Conservation (phyloP, 2,888 invertebrate genomes). For the Tenthredo notha region DNA sequence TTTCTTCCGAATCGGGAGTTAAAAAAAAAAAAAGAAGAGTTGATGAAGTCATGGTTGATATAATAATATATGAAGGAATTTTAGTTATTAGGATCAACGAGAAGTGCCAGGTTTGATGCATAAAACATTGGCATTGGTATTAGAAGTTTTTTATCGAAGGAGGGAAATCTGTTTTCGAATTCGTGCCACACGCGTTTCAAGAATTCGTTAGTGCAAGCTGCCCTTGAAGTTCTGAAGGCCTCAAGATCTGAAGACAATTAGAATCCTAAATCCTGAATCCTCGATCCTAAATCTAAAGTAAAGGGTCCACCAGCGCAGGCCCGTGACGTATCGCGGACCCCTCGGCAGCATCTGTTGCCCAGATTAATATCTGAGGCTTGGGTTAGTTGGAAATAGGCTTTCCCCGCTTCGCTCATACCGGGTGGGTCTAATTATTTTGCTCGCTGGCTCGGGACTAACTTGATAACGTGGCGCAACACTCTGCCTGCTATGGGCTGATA, state of each 20-base stretch:
- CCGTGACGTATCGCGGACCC: constrained; percentile 50
- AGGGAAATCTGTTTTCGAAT: neutral
- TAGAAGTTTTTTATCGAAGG: neutral
- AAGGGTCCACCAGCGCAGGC: constrained; percentile 33
- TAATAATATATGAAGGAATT: too few species aligned
- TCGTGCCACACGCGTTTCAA: neutral
- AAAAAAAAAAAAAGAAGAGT: too few species aligned
- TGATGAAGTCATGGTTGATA: too few species aligned
- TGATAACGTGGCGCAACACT: constrained; percentile 67
- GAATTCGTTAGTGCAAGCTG: neutral
- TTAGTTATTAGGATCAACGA: neutral
- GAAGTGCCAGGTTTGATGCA: neutral
- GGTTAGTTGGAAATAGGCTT: constrained; percentile 51
- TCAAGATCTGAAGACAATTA: constrained; percentile 21
- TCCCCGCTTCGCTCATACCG: constrained; percentile 48
- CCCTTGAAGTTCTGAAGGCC: neutral
- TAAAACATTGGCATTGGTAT: neutral
- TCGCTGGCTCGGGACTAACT: constrained; percentile 69
- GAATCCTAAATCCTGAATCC: constrained; percentile 25
- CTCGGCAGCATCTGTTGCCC: constrained; percentile 52
- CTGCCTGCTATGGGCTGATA: constrained; percentile 63
- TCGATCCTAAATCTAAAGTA: constrained; percentile 32
- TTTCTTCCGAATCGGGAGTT: too few species aligned
- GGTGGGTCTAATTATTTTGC: constrained; percentile 71
- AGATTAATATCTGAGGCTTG: constrained; percentile 53